Conservation (phyloP, 2,113 vertebrate genomes). For the Cathartes aura region DNA sequence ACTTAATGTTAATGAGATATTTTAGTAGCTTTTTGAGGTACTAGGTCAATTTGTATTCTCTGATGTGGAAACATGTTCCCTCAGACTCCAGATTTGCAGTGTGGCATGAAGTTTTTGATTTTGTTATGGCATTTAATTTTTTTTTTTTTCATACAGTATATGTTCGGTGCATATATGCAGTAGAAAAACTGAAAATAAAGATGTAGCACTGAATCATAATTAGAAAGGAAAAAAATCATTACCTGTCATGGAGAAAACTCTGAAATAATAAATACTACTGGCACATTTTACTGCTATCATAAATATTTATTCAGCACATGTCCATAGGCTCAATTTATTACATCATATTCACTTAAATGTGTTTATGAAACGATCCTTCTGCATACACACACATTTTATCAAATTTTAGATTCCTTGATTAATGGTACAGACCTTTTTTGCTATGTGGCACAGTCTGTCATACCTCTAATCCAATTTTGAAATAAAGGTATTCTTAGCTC, state of each 20-base stretch:
- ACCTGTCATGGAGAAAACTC: not conserved
- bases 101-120: not conserved
- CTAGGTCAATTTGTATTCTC: not conserved
- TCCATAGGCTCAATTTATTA: slow-evolving; percentile 56
- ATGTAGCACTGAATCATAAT: not conserved
- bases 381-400: slow-evolving; percentile 15
- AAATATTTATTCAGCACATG: slow-evolving; percentile 55
- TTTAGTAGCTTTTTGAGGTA: not conserved
- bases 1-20: not conserved
- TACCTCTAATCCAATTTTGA: slow-evolving; percentile 37
- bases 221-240: not conserved
- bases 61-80: not conserved
- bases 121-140: not conserved
- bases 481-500: slow-evolving; percentile 42
- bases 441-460: not conserved
- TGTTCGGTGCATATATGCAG: not conserved
- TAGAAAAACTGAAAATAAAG: not conserved
- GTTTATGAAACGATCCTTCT: slow-evolving; percentile 42
- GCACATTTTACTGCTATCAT: slow-evolving; percentile 32
- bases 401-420: slow-evolving; percentile 45
- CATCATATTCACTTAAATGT: slow-evolving; percentile 57
- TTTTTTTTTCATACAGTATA: not conserved
- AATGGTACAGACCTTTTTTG: slow-evolving; percentile 20
- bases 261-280: slow-evolving; percentile 49
- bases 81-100: not conserved